Conservation (phyloP, 2,113 vertebrate species). For the Apodemus speciosus region DNA sequence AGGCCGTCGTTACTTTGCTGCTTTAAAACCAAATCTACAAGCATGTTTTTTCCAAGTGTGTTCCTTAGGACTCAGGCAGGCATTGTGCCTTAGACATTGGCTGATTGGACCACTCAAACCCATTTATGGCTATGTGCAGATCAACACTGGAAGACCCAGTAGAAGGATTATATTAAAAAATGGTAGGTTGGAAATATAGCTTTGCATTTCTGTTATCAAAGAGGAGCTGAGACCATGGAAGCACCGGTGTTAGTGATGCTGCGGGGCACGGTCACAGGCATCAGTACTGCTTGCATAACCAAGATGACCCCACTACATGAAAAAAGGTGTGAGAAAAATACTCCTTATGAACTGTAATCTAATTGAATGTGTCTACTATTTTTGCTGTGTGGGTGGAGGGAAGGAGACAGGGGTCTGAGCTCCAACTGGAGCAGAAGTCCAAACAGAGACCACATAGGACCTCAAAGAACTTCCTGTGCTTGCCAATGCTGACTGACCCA, state of each 20-base stretch:
- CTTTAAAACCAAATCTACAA: background rate
- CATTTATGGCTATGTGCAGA: background rate
- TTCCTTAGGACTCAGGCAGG: background rate
- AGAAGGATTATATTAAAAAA: background rate
- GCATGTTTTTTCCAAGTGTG: background rate
- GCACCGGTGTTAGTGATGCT: background rate
- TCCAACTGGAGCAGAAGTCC: background rate
- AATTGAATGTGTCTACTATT: background rate
- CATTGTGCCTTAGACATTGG: background rate
- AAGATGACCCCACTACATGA: background rate
- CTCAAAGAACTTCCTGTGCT: slow-evolving; percentile 6
- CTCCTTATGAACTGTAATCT: background rate
- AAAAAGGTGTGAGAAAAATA: background rate
- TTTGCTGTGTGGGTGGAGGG: background rate
- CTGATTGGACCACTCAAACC: background rate
- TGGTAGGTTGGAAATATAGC: background rate
- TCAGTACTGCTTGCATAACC: too few species aligned
- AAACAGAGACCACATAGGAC: background rate
- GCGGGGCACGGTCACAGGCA: background rate
- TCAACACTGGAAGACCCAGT: background rate
- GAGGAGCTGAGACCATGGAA: background rate
- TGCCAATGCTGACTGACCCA: background rate
- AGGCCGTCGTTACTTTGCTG: background rate
- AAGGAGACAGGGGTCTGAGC: background rate
- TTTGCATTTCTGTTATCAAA: background rate